These are phyloP conservation scores for Thera obeliscata DNA, from an alignment of 2,888 invertebrate genomes.

Conservation along the genomic window DNA sequence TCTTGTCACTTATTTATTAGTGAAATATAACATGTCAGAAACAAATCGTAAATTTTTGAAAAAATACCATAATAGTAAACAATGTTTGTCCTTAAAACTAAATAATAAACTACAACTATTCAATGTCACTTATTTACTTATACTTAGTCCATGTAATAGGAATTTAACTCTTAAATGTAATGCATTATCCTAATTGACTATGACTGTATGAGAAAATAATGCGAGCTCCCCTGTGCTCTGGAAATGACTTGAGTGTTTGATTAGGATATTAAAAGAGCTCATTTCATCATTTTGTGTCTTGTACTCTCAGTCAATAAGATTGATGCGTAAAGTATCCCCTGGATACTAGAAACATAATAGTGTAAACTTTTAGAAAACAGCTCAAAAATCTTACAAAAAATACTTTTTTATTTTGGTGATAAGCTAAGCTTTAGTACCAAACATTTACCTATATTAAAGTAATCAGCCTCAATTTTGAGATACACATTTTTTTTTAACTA, in stretches of 20 bases:
- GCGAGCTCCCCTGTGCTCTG: no score
- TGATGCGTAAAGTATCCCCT: not conserved
- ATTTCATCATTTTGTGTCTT: no score
- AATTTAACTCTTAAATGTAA: not conserved
- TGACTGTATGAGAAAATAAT: no score
- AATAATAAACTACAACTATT: not conserved
- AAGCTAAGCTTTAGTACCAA: not conserved
- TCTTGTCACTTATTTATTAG: not conserved
- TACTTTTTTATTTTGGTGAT: not conserved
- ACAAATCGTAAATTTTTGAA: constrained; percentile 8
- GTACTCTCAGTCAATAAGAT: not conserved
- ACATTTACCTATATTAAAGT: not conserved
- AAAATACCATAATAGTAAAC: constrained; percentile 6
- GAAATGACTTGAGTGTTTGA: no score
- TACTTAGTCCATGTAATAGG: not conserved
- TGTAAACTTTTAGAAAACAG: not conserved
- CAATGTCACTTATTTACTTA: not conserved
- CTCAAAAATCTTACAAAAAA: not conserved
- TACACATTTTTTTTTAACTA: not conserved
- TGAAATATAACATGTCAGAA: constrained; percentile 11
- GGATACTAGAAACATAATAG: constrained; percentile 1
- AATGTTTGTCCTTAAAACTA: constrained; percentile 4
- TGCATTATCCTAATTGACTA: no score
- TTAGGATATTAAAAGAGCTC: no score
- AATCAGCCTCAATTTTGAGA: constrained; percentile 3